Evolutionary conservation across 1,140 invertebrate species (phyloP).

Genomic region (Neodiprion lecontei): DNA sequence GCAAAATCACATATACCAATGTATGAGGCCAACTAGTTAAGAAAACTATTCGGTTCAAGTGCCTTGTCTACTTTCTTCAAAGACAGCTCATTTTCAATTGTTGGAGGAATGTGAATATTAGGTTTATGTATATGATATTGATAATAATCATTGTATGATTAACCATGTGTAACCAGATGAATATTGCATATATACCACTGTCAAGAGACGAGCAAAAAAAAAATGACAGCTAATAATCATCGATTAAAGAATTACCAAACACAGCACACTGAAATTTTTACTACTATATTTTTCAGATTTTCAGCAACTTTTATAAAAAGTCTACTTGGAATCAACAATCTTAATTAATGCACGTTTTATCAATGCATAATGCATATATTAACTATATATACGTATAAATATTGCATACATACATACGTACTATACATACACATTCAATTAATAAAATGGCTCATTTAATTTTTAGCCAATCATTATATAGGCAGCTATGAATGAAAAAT

Average conservation of each 20-base stretch:
- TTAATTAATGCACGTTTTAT: constrained; percentile 44
- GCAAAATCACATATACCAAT: constrained; percentile 38
- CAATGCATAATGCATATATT: constrained; percentile 32
- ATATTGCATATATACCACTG: background rate
- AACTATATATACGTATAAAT: constrained; percentile 12
- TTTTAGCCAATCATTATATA: background rate
- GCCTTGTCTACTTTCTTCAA: constrained; percentile 61
- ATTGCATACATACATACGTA: constrained; percentile 8
- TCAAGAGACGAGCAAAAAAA: background rate
- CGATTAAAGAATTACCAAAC: constrained; percentile 3
- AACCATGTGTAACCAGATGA: constrained; percentile 20
- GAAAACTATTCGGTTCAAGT: constrained; percentile 57
- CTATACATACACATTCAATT: constrained; percentile 14
- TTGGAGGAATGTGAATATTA: constrained; percentile 61
- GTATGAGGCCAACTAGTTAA: constrained; percentile 58
- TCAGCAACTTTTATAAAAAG: constrained; percentile 57
- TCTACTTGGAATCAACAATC: constrained; percentile 52
- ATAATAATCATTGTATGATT: constrained; percentile 30
- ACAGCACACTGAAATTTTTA: constrained; percentile 51
- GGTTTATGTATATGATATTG: constrained; percentile 39
- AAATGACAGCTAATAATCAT: background rate
- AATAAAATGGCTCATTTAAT: background rate
- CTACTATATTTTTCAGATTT: constrained; percentile 60
- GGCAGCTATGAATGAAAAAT: background rate
- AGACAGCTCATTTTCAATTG: constrained; percentile 60